These are phyloP conservation scores for Agriopis aurantiaria DNA, from an alignment of 2,888 invertebrate genomes.

Conservation along the genomic window DNA sequence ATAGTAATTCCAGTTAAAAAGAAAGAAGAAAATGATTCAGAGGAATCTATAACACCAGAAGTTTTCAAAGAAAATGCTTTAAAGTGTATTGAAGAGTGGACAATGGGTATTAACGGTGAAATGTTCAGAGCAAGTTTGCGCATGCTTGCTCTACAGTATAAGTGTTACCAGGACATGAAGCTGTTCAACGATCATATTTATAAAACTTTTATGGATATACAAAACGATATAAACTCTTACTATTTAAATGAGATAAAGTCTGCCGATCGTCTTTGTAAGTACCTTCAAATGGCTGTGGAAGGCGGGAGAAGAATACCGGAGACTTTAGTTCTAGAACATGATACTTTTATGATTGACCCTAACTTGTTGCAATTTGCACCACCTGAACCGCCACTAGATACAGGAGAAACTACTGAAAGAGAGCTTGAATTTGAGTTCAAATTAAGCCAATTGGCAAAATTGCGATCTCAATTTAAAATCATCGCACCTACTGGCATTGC, in stretches of 20 bases:
- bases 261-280: constrained; percentile 82
- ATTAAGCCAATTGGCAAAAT: constrained; percentile 68
- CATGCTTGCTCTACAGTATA: constrained; percentile 68
- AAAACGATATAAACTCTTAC: constrained; percentile 77
- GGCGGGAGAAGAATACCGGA: constrained; percentile 76
- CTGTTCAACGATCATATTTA: constrained; percentile 74
- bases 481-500: constrained; percentile 75
- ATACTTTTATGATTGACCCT: constrained; percentile 80
- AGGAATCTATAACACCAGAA: constrained; percentile 63
- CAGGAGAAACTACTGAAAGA: constrained; percentile 54
- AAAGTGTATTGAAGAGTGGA: constrained; percentile 86
- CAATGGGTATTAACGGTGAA: constrained; percentile 85
- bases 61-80: constrained; percentile 72
- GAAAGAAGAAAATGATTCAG: constrained; percentile 66
- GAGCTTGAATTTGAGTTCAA: constrained; percentile 66
- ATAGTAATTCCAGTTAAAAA: constrained; percentile 64
- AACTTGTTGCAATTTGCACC: constrained; percentile 72
- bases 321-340: constrained; percentile 78
- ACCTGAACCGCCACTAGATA: constrained; percentile 48
- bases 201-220: constrained; percentile 77
- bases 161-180: constrained; percentile 76
- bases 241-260: constrained; percentile 76
- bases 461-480: constrained; percentile 73
- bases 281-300: constrained; percentile 84
- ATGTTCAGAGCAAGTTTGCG: constrained; percentile 79